Evolutionary conservation across 2,797 vertebrate species (phyloP).

Genomic region (Acipenser transmontanus): DNA sequence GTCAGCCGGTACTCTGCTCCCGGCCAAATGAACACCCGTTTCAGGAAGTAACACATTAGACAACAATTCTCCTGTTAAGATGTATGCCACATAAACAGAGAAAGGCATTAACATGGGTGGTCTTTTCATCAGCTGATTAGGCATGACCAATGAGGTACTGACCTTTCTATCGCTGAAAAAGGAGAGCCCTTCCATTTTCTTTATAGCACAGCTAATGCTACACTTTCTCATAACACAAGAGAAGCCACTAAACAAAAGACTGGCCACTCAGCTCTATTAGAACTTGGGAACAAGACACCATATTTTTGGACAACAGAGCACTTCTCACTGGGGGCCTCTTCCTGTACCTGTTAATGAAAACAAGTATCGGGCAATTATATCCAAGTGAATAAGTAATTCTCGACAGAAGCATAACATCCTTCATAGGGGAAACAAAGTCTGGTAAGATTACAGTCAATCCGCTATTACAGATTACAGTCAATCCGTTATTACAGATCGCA

Average conservation of each 20-base stretch:
- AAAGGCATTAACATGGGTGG: constrained; percentile 53
- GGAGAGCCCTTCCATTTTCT: constrained; percentile 33
- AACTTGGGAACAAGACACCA: constrained; percentile 28
- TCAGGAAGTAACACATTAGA: constrained; percentile 75
- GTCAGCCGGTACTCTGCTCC: constrained; percentile 41
- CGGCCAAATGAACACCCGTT: constrained; percentile 43
- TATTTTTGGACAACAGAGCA: constrained; percentile 24
- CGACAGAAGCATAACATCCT: too few relatives aligned
- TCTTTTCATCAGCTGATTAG: constrained; percentile 69
- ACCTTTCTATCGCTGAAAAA: constrained; percentile 35
- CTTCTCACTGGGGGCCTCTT: not conserved
- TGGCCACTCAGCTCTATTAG: constrained; percentile 19
- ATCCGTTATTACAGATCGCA: too few relatives aligned
- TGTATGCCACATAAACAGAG: constrained; percentile 54
- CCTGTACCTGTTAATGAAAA: constrained; percentile 3
- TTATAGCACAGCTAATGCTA: constrained; percentile 25
- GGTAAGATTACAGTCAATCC: too few relatives aligned
- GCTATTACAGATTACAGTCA: too few relatives aligned
- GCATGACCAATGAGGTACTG: constrained; percentile 49
- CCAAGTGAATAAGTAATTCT: not conserved
- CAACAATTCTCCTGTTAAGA: constrained; percentile 65
- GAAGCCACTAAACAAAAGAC: constrained; percentile 28
- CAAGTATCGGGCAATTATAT: not conserved
- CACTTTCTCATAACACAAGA: constrained; percentile 37
- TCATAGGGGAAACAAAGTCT: too few relatives aligned